Conservation (phyloP, 2,888 invertebrate genomes). For the Xestia xanthographa region DNA sequence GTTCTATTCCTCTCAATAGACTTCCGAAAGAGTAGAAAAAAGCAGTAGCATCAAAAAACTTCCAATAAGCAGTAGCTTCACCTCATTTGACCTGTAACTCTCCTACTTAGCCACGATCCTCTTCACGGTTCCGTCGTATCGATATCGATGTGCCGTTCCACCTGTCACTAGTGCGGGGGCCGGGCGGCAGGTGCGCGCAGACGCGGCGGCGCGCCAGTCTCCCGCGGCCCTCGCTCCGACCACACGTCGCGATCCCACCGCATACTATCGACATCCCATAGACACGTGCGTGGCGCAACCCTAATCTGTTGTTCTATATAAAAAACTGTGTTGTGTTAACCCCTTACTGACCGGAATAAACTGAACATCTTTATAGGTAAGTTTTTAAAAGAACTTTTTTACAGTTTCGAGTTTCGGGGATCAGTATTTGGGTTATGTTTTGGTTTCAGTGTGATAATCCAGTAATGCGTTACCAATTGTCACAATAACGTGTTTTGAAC, state of each 20-base stretch:
- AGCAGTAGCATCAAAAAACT: background rate
- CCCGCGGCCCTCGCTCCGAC: conserved; percentile 83
- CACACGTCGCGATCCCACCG: conserved; percentile 80
- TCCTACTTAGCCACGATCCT: conserved; percentile 5
- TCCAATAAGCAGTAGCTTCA: background rate
- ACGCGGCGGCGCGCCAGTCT: conserved; percentile 89
- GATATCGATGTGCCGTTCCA: conserved; percentile 84
- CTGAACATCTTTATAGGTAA: conserved; percentile 67
- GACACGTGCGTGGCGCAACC: conserved; percentile 89
- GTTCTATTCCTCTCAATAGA: background rate
- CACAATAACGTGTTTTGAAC: conserved; percentile 77
- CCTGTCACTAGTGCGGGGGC: conserved; percentile 84
- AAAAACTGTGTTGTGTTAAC: conserved; percentile 82
- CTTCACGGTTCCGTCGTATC: conserved; percentile 70
- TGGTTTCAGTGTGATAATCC: conserved; percentile 79
- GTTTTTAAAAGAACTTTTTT: conserved; percentile 39
- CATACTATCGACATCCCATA: conserved; percentile 80
- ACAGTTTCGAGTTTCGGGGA: conserved; percentile 26
- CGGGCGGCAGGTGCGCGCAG: conserved; percentile 88
- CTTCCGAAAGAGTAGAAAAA: background rate
- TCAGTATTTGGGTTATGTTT: conserved; percentile 79
- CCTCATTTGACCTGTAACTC: conserved; percentile 7
- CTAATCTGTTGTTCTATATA: conserved; percentile 84
- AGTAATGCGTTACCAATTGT: conserved; percentile 77
- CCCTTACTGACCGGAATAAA: conserved; percentile 75